Percentiles rank a stretch among this genome's conserved stretches.
These are phyloP conservation scores for Hypocryptadius cinnamomeus DNA, from an alignment of 2,113 vertebrate species.

Conservation along the genomic window DNA sequence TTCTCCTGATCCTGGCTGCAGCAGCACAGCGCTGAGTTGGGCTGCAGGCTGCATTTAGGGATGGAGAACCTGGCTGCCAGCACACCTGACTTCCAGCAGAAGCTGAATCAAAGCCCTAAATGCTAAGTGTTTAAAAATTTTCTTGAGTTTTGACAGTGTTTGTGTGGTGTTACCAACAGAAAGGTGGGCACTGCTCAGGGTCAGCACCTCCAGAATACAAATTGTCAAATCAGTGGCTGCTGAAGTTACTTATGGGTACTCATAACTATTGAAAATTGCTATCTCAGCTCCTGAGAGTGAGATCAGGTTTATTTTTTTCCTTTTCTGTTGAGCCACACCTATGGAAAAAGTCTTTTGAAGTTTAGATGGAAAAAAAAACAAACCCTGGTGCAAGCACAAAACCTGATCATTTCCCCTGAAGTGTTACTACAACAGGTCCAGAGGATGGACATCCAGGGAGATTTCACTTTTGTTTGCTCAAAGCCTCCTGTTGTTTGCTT, in stretches of 20 bases:
- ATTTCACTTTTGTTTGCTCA: not conserved
- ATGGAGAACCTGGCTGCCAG: not conserved
- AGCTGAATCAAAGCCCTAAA: not conserved
- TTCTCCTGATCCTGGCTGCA: not conserved
- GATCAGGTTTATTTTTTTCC: not conserved
- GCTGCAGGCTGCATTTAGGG: not conserved
- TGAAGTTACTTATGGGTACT: not conserved
- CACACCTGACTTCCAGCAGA: not conserved
- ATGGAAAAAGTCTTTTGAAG: not conserved
- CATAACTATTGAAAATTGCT: not conserved
- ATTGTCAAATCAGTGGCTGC: not conserved
- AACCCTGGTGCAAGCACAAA: not conserved
- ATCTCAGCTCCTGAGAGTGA: not conserved
- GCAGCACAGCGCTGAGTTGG: accelerated
- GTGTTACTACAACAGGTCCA: not conserved
- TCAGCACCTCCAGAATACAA: not conserved
- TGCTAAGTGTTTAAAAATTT: not conserved
- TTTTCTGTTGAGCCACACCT: not conserved
- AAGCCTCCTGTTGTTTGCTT: not conserved
- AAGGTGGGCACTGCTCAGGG: not conserved
- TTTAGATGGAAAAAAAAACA: not conserved
- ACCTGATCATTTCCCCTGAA: not conserved
- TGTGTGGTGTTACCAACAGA: not conserved
- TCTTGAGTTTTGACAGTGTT: not conserved
- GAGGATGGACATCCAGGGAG: not conserved